Percentiles rank a stretch among this genome's conserved stretches.
Evolutionary conservation across 2,888 invertebrate genomes (phyloP).

Genomic region (Helobdella robusta): DNA sequence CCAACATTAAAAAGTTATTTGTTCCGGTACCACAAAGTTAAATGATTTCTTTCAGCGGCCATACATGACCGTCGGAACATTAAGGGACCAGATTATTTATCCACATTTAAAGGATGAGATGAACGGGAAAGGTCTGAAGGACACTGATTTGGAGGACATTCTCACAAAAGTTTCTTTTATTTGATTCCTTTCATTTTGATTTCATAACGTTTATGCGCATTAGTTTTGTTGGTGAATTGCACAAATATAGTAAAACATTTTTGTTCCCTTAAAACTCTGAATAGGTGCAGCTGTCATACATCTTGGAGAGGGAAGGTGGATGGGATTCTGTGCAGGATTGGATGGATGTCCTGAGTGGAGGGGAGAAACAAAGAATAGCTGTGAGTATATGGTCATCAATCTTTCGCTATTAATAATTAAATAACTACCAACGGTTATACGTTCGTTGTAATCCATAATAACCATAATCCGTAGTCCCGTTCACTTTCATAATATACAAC

Average conservation of each 20-base stretch:
- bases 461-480: no score
- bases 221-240: neutral
- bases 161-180: constrained; percentile 55
- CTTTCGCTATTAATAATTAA: no score
- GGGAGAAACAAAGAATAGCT: constrained; percentile 94
- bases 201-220: neutral
- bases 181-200: neutral
- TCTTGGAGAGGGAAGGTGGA: constrained; percentile 73
- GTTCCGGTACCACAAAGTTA: no score
- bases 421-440: no score
- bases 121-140: constrained; percentile 61
- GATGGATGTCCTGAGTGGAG: constrained; percentile 95
- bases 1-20: no score
- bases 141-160: constrained; percentile 66
- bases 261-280: constrained; percentile 6
- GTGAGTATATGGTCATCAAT: constrained; percentile 57
- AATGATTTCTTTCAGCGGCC: constrained; percentile 63
- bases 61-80: constrained; percentile 90
- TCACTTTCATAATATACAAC: no score
- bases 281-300: constrained; percentile 70
- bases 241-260: neutral
- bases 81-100: constrained; percentile 88
- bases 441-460: no score
- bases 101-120: constrained; percentile 83
- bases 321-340: constrained; percentile 91